Conservation (phyloP, 2,888 invertebrate genomes). For the Zygothrica quintamaculata region DNA sequence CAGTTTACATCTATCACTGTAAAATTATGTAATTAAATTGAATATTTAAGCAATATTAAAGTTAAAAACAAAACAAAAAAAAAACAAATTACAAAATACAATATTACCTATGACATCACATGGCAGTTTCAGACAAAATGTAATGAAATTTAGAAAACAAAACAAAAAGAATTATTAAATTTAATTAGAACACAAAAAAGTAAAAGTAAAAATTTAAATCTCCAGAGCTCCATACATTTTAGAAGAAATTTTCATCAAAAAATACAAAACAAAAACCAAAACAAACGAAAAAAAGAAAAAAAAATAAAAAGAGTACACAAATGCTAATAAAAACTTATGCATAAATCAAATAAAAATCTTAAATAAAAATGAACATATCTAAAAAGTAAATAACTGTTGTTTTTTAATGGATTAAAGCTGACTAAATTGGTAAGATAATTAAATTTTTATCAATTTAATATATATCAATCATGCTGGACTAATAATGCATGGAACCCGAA, state of each 20-base stretch:
- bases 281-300: constrained; percentile 11
- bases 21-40: constrained; percentile 70
- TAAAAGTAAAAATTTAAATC: constrained; percentile 49
- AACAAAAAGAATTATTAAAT: constrained; percentile 47
- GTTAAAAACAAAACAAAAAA: constrained; percentile 51
- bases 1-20: constrained; percentile 67
- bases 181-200: constrained; percentile 57
- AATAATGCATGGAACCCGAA: too few relatives aligned
- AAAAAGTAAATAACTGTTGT: constrained; percentile 55
- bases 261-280: constrained; percentile 13
- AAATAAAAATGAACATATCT: constrained; percentile 81
- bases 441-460: too few relatives aligned
- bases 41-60: constrained; percentile 75
- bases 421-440: too few relatives aligned
- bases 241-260: constrained; percentile 62
- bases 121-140: constrained; percentile 44
- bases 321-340: constrained; percentile 61
- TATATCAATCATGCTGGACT: too few relatives aligned
- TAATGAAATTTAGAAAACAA: constrained; percentile 15
- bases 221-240: constrained; percentile 61
- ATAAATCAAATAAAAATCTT: constrained; percentile 75
- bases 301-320: constrained; percentile 35
- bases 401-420: not conserved
- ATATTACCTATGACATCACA: constrained; percentile 51
- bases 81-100: constrained; percentile 25